Conservation (phyloP, 2,888 invertebrate species). For the Watsonalla cultraria region DNA sequence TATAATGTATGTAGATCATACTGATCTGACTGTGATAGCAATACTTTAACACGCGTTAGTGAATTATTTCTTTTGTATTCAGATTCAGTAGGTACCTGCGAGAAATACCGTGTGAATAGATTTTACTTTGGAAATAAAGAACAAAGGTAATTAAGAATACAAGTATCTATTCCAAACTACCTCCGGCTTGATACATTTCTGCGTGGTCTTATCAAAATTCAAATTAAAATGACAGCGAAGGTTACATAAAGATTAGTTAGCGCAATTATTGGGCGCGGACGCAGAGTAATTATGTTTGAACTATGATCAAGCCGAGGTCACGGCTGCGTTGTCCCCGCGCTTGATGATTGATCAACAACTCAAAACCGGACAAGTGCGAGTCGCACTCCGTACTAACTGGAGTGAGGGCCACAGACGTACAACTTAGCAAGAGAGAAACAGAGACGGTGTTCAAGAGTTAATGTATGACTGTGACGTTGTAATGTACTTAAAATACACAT, state of each 20-base stretch:
- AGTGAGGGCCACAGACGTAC: too few relatives aligned
- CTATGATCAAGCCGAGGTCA: conserved; percentile 17
- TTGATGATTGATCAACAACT: conserved; percentile 10
- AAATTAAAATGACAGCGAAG: conserved; percentile 21
- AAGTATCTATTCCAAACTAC: not conserved
- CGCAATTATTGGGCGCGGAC: conserved; percentile 32
- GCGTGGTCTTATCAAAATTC: not conserved
- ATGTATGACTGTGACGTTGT: too few relatives aligned
- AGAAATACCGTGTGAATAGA: not conserved
- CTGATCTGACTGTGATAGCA: not conserved
- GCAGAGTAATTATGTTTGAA: conserved; percentile 15
- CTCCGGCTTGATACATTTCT: not conserved
- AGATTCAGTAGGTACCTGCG: not conserved
- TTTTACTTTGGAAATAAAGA: not conserved
- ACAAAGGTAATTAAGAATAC: not conserved
- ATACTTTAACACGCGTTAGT: not conserved
- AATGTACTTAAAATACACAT: too few relatives aligned
- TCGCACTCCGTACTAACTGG: too few relatives aligned
- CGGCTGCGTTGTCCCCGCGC: conserved; percentile 9
- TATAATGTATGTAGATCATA: not conserved
- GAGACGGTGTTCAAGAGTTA: too few relatives aligned
- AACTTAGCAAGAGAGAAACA: too few relatives aligned
- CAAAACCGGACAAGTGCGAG: conserved; percentile 5
- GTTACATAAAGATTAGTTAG: conserved; percentile 25
- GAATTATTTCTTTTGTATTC: not conserved